phyloP scores from a whole-genome alignment of 2,888 invertebrate genomes.

The Oasisia sp. region DNA sequence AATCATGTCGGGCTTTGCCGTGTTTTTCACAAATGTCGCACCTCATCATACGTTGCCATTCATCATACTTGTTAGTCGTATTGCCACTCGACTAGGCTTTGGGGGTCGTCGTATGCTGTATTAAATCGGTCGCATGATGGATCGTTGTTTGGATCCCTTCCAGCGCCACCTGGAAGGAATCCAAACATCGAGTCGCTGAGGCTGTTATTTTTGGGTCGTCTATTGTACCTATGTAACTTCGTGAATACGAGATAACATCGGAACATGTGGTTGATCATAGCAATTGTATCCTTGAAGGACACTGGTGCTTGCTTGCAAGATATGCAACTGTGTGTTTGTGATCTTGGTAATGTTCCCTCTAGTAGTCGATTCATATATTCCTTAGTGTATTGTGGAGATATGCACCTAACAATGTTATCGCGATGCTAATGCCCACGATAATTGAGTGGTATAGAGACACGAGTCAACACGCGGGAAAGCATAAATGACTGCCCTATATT shows the following conservation, averaged over 20 bases:
- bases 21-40: no score
- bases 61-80: not conserved
- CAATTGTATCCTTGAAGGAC: not conserved
- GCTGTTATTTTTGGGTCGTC: no score
- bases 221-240: no score
- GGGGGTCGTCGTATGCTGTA: not conserved
- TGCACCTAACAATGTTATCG: not conserved
- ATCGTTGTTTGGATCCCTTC: no score
- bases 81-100: not conserved
- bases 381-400: not conserved
- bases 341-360: not conserved
- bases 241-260: not conserved
- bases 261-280: not conserved
- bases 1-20: no score
- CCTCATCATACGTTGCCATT: not conserved
- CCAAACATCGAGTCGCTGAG: no score
- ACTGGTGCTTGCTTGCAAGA: not conserved
- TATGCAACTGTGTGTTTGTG: not conserved
- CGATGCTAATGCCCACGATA: not conserved
- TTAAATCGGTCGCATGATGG: conserved; percentile 8
- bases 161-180: not conserved
- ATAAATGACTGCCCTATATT: not conserved
- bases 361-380: not conserved
- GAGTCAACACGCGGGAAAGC: not conserved
- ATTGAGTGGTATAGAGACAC: not conserved